phyloP scores from a whole-genome alignment of 2,888 invertebrate species.

The Nineta flava region DNA sequence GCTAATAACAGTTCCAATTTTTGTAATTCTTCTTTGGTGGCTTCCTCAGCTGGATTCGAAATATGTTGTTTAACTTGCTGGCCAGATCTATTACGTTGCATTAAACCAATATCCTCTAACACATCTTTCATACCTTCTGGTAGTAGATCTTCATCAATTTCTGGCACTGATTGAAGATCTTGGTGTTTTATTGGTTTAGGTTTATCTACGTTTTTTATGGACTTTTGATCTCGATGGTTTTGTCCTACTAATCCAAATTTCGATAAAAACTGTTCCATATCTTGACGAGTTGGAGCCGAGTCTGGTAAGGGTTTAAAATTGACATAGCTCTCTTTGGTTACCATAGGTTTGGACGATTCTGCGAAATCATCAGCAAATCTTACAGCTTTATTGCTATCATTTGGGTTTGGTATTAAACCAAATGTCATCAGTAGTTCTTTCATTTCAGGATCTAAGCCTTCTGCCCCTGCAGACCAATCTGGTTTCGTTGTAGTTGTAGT shows the following conservation, averaged over 20 bases:
- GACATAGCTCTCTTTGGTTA: slow-evolving; percentile 22
- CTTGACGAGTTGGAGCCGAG: slow-evolving; percentile 18
- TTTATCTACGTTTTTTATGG: slow-evolving; percentile 2
- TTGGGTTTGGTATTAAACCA: slow-evolving; percentile 25
- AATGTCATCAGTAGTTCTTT: slow-evolving; percentile 29
- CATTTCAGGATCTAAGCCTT: slow-evolving; percentile 27
- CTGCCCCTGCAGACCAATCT: slow-evolving; percentile 23
- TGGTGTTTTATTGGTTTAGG: slow-evolving; percentile 8
- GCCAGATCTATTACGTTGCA: slow-evolving; percentile 8
- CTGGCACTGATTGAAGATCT: slow-evolving; percentile 18
- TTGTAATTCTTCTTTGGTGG: slow-evolving; percentile 32
- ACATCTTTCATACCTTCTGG: slow-evolving; percentile 23
- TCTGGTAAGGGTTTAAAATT: slow-evolving; percentile 28
- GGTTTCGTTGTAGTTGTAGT: slow-evolving; percentile 19
- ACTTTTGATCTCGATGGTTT: slow-evolving; percentile 9
- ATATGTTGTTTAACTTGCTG: slow-evolving; percentile 13
- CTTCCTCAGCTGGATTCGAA: slow-evolving; percentile 22
- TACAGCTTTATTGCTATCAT: slow-evolving; percentile 10
- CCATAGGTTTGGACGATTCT: slow-evolving; percentile 19
- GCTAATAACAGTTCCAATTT: slow-evolving; percentile 30
- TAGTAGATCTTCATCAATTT: slow-evolving; percentile 22
- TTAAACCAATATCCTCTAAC: slow-evolving; percentile 23
- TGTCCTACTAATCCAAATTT: slow-evolving; percentile 23
- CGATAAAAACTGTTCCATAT: slow-evolving; percentile 25
- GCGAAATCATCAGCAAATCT: slow-evolving; percentile 7